Percentiles rank a stretch among this genome's conserved stretches.
phyloP scores from a whole-genome alignment of 92 coral and sea anemone genomes.

The Epizoanthus scotinus region DNA sequence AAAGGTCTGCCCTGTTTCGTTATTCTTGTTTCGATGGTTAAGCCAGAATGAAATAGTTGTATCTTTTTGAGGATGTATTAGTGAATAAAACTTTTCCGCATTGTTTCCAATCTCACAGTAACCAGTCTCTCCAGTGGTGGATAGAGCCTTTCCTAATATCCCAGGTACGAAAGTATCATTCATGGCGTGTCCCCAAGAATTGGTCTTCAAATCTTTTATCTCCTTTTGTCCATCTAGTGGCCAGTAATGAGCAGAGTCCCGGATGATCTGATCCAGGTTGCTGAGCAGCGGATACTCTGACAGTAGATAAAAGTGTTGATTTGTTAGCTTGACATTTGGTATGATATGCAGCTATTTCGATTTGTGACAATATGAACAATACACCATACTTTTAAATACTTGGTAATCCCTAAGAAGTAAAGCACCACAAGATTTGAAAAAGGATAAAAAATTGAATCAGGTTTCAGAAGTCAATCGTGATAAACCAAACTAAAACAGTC shows the following conservation, averaged over 20 bases:
- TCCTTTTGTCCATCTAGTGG: neutral
- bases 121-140: neutral
- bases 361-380: too few species aligned
- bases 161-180: neutral
- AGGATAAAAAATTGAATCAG: too few species aligned
- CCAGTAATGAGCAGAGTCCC: neutral
- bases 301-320: too few species aligned
- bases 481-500: too few species aligned
- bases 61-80: neutral
- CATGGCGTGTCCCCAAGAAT: neutral
- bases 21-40: neutral
- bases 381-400: too few species aligned
- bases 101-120: neutral
- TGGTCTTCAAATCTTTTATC: neutral
- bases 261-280: neutral
- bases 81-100: neutral
- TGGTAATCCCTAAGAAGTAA: too few species aligned
- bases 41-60: slow-evolving; percentile 11
- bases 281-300: too few species aligned
- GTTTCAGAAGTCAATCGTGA: too few species aligned
- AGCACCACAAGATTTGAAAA: too few species aligned
- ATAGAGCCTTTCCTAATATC: neutral
- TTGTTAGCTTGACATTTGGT: too few species aligned
- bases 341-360: too few species aligned
- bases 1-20: neutral